Conservation (phyloP, 1,140 invertebrate species). For the Geopemphigus sp. region DNA sequence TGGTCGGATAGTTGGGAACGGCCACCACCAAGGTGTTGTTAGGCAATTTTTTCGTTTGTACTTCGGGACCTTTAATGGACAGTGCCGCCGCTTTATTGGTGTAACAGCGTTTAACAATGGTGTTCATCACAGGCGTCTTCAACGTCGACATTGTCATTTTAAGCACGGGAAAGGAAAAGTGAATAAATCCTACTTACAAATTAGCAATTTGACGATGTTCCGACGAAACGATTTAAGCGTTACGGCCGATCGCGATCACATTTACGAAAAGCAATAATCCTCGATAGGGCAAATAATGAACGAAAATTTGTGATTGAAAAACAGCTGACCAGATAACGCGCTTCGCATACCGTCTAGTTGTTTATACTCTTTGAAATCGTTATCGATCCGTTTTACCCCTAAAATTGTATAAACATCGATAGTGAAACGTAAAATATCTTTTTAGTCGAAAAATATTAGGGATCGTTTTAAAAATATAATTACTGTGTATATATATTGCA, state of each 20-base stretch:
- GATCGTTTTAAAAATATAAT: too few species aligned
- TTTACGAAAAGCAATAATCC: background rate
- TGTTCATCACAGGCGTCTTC: constrained; percentile 26
- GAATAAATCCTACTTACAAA: background rate
- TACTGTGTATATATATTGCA: too few species aligned
- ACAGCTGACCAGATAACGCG: constrained; percentile 32
- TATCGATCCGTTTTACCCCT: too few species aligned
- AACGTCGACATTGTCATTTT: constrained; percentile 38
- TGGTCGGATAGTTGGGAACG: constrained; percentile 26
- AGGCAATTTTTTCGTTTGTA: constrained; percentile 31
- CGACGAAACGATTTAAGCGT: background rate
- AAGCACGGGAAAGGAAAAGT: background rate
- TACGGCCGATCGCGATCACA: background rate
- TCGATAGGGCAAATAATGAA: constrained; percentile 17
- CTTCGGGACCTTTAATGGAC: constrained; percentile 4
- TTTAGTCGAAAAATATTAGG: too few species aligned
- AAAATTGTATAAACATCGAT: too few species aligned
- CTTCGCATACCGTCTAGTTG: background rate
- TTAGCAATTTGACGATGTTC: background rate
- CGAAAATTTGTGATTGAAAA: constrained; percentile 37
- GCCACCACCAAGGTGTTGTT: constrained; percentile 25
- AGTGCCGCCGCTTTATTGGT: constrained; percentile 20
- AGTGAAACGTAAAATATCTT: too few species aligned
- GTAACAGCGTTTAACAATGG: constrained; percentile 32
- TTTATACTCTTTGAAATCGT: constrained; percentile 19